Conservation (phyloP, 2,888 invertebrate species). For the Daptonema setosum region DNA sequence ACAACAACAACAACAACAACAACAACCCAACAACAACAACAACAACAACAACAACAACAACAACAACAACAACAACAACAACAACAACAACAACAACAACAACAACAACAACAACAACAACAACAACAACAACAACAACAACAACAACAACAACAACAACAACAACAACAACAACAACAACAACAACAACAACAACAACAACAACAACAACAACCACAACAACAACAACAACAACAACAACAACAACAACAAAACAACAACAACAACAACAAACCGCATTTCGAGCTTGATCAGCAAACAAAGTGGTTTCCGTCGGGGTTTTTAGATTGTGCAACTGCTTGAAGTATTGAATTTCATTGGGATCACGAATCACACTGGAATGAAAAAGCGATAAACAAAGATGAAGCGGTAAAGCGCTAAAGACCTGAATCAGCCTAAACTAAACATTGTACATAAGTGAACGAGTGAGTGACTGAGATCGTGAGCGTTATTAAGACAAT, state of each 20-base stretch:
- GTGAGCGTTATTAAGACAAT: too few relatives aligned
- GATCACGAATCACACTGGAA: background rate
- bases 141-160: background rate
- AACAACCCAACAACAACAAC: background rate
- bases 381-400: background rate
- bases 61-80: background rate
- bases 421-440: too few relatives aligned
- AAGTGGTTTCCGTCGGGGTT: constrained; percentile 11
- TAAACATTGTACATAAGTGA: too few relatives aligned
- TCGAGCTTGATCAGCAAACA: too few relatives aligned
- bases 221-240: background rate
- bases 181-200: background rate
- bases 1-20: background rate
- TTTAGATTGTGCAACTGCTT: constrained; percentile 9
- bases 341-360: background rate
- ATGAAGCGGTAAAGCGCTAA: too few relatives aligned
- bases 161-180: too few relatives aligned
- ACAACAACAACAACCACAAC: background rate
- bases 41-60: background rate
- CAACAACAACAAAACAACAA: background rate
- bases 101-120: background rate
- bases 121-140: background rate
- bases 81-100: background rate
- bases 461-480: too few relatives aligned
- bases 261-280: background rate